These are phyloP conservation scores for Tenthredo livida DNA, from an alignment of 2,888 invertebrate species.

Conservation along the genomic window DNA sequence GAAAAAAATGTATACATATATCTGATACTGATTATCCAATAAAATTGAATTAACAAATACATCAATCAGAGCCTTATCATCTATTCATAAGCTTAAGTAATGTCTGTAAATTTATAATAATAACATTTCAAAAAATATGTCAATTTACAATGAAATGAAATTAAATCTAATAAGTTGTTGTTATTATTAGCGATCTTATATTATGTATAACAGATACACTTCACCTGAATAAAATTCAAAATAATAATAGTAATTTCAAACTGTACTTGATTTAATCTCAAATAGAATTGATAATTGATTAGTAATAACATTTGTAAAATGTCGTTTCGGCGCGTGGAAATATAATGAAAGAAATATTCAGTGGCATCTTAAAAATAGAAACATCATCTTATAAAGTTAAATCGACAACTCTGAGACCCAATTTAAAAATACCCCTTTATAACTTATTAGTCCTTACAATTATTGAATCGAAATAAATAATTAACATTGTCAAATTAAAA, in stretches of 20 bases:
- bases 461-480: conserved; percentile 6
- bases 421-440: not conserved
- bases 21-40: not conserved
- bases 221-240: not conserved
- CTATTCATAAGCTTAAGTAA: conserved; percentile 3
- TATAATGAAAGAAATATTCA: not conserved
- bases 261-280: not conserved
- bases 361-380: not conserved
- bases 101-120: not conserved
- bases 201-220: not conserved
- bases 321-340: not conserved
- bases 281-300: not conserved
- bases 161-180: conserved; percentile 16
- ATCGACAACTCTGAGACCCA: not conserved
- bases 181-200: not conserved
- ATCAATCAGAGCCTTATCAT: conserved; percentile 14
- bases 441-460: conserved; percentile 13
- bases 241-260: not conserved
- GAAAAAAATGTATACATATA: not conserved
- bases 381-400: conserved; percentile 8
- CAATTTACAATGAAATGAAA: conserved; percentile 5
- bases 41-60: not conserved
- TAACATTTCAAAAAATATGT: conserved; percentile 1
- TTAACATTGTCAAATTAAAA: not conserved
- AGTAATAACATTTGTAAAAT: conserved; percentile 6